These are phyloP conservation scores for Melanaphis sacchari DNA, from an alignment of 1,140 invertebrate species.

Conservation along the genomic window DNA sequence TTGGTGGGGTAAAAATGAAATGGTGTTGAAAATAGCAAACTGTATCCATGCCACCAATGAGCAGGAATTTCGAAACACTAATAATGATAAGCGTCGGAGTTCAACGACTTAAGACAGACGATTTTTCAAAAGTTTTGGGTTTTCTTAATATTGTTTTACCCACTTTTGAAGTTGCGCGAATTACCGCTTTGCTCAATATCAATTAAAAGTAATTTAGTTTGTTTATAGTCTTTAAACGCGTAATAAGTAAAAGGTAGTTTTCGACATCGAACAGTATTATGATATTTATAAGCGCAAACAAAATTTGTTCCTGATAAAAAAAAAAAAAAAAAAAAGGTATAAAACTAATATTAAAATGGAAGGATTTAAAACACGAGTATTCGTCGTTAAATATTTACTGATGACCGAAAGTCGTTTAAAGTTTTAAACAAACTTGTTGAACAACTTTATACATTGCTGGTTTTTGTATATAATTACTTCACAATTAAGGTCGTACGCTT, in stretches of 20 bases:
- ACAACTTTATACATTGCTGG: not conserved
- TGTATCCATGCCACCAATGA: not conserved
- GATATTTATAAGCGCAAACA: not conserved
- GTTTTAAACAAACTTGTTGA: conserved; percentile 3
- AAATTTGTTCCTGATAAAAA: not conserved
- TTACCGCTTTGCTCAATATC: not conserved
- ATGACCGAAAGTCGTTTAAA: conserved; percentile 10
- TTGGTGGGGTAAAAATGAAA: not conserved
- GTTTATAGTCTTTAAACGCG: not conserved
- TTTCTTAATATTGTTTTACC: not conserved
- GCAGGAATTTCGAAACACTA: not conserved
- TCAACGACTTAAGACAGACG: not conserved
- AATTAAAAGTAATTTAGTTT: conserved; percentile 30
- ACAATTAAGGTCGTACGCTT: not conserved
- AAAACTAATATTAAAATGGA: conserved; percentile 10
- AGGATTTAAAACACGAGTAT: not conserved
- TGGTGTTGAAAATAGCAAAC: not conserved
- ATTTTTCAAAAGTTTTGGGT: not conserved
- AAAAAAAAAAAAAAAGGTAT: not conserved
- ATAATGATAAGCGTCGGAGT: not conserved
- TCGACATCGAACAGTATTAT: not conserved
- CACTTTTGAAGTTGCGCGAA: not conserved
- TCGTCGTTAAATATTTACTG: conserved; percentile 10
- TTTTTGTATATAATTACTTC: not conserved
- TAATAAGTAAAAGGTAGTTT: not conserved